phyloP scores from a whole-genome alignment of 2,113 vertebrate species.

The Dermatemys mawii region DNA sequence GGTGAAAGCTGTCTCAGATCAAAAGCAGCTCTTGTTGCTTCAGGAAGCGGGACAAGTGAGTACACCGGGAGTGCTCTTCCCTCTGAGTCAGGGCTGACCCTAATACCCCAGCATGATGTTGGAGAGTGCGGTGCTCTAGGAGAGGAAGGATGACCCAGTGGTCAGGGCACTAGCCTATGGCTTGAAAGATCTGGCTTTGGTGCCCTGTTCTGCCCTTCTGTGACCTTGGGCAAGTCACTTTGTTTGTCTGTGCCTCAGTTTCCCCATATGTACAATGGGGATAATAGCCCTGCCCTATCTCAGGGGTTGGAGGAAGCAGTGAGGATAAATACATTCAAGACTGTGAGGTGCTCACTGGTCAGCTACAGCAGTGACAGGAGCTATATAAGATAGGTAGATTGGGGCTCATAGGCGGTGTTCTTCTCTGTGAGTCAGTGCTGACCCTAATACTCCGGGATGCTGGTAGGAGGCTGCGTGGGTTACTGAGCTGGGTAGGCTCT shows the following conservation, averaged over 20 bases:
- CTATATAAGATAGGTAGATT: not conserved
- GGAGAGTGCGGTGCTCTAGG: not conserved
- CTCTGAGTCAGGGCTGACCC: not conserved
- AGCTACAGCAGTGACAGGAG: not conserved
- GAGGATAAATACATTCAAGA: not conserved
- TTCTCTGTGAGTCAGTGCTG: not conserved
- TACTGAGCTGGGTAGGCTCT: not conserved
- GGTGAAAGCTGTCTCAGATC: not conserved
- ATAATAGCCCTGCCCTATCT: not conserved
- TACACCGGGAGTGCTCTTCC: not conserved
- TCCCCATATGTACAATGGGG: not conserved
- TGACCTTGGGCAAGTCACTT: not conserved
- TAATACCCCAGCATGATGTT: fast-evolving
- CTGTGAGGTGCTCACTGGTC: not conserved
- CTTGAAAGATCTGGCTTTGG: not conserved
- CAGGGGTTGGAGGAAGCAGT: not conserved
- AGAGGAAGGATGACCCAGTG: not conserved
- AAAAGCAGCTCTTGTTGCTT: not conserved
- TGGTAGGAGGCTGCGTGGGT: not conserved
- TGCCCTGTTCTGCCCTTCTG: not conserved
- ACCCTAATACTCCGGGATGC: not conserved
- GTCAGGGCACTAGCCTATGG: not conserved
- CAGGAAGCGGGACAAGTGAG: not conserved
- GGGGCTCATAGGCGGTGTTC: not conserved
- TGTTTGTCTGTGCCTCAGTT: not conserved